These are phyloP conservation scores for Netelia fuscicornis DNA, from an alignment of 2,888 invertebrate species.

Conservation along the genomic window DNA sequence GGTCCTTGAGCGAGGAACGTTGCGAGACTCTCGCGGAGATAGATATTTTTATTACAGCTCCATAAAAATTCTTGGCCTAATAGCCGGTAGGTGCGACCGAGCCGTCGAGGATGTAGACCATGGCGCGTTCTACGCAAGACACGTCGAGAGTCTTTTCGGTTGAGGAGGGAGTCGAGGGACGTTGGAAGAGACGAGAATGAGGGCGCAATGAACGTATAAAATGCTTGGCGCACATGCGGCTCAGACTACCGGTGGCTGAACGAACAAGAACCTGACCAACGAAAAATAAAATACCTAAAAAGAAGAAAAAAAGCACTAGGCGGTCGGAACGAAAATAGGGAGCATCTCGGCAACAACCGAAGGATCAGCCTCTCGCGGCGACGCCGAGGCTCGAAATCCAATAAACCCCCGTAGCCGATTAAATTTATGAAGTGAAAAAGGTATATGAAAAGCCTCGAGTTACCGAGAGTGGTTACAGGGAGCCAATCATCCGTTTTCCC, in stretches of 20 bases:
- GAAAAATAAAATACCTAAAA: not conserved
- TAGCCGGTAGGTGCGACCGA: slow-evolving; percentile 72
- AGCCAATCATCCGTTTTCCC: slow-evolving; percentile 53
- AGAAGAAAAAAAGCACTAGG: slow-evolving; percentile 52
- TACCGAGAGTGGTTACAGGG: slow-evolving; percentile 62
- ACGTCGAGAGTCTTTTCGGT: slow-evolving; percentile 25
- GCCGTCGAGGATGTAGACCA: slow-evolving; percentile 37
- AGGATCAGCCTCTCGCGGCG: slow-evolving; percentile 53
- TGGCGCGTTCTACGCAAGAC: slow-evolving; percentile 6
- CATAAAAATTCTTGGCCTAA: slow-evolving; percentile 82
- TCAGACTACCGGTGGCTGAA: not conserved
- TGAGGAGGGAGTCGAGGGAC: slow-evolving; percentile 10
- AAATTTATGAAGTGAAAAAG: slow-evolving; percentile 83
- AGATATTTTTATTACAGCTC: slow-evolving; percentile 80
- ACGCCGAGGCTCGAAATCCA: slow-evolving; percentile 78
- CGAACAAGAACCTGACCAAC: slow-evolving; percentile 15
- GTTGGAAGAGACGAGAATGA: slow-evolving; percentile 45
- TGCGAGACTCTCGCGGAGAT: slow-evolving; percentile 32
- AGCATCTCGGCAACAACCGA: slow-evolving; percentile 49
- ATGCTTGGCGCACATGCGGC: slow-evolving; percentile 20
- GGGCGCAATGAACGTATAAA: slow-evolving; percentile 33
- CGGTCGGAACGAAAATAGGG: slow-evolving; percentile 67
- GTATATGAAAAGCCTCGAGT: slow-evolving; percentile 76
- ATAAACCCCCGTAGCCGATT: slow-evolving; percentile 82
- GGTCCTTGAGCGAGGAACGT: slow-evolving; percentile 7